Conservation (phyloP, 2,888 invertebrate genomes). For the Sinopyrophorus schimmeli region DNA sequence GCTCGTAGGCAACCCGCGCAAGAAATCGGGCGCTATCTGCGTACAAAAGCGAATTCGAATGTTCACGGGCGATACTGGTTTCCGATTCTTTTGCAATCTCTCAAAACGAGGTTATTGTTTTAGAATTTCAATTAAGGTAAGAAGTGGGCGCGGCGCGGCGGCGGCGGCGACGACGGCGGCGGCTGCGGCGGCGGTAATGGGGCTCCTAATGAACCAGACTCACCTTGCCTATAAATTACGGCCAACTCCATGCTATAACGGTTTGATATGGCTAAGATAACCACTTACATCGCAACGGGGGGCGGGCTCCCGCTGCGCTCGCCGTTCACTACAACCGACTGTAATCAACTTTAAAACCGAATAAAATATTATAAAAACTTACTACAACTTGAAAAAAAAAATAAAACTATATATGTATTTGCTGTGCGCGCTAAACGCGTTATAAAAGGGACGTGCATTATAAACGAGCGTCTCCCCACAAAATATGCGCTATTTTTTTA, state of each 20-base stretch:
- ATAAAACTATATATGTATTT: constrained; percentile 28
- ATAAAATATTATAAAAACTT: constrained; percentile 50
- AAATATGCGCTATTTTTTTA: constrained; percentile 14
- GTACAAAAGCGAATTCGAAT: too few relatives aligned
- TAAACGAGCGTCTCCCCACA: background rate
- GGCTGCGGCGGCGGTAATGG: constrained; percentile 45
- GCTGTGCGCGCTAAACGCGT: constrained; percentile 18
- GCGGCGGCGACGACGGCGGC: constrained; percentile 35
- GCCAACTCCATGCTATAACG: constrained; percentile 57
- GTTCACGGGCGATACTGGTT: too few relatives aligned
- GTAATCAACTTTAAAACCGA: constrained; percentile 58
- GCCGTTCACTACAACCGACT: constrained; percentile 49
- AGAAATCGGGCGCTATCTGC: too few relatives aligned
- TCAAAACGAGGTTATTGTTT: constrained; percentile 23
- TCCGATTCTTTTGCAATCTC: background rate
- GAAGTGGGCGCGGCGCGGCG: constrained; percentile 24
- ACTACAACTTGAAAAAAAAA: constrained; percentile 32
- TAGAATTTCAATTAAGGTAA: constrained; percentile 23
- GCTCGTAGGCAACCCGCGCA: too few relatives aligned
- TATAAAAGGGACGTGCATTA: constrained; percentile 17
- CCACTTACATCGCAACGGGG: constrained; percentile 55
- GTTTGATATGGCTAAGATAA: constrained; percentile 58
- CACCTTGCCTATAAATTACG: constrained; percentile 58
- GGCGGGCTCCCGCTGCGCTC: constrained; percentile 52
- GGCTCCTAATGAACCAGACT: constrained; percentile 56